Evolutionary conservation across 2,888 invertebrate species (phyloP).

Genomic region (Chamaedrilus cognettii): DNA sequence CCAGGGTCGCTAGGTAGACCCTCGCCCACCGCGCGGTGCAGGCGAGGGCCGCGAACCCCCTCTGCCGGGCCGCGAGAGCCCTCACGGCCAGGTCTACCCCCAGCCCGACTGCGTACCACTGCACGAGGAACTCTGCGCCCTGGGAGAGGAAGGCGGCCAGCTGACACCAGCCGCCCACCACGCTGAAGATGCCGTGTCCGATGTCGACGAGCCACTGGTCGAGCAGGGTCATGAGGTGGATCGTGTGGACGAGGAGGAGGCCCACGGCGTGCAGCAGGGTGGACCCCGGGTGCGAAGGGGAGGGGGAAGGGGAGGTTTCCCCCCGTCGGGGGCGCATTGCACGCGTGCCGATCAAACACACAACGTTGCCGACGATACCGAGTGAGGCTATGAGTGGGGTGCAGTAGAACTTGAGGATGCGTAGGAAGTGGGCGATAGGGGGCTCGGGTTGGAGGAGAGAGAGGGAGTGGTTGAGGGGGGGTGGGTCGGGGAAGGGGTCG

Average conservation of each 20-base stretch:
- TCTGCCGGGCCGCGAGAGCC: background rate
- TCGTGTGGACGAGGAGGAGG: constrained; percentile 1
- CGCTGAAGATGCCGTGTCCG: constrained; percentile 12
- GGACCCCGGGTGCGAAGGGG: no score
- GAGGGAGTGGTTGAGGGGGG: no score
- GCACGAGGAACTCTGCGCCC: background rate
- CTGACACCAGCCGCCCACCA: constrained; percentile 20
- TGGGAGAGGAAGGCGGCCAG: constrained; percentile 5
- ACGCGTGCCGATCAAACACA: background rate
- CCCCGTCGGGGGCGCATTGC: background rate
- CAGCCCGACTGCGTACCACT: constrained; percentile 16
- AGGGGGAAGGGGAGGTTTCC: no score
- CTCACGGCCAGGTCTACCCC: constrained; percentile 8
- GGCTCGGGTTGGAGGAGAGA: no score
- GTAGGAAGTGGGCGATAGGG: constrained; percentile 6
- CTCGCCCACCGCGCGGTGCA: constrained; percentile 8
- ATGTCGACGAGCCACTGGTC: constrained; percentile 8
- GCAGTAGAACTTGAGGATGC: constrained; percentile 14
- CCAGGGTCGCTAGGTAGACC: constrained; percentile 1
- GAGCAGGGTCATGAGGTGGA: constrained; percentile 12
- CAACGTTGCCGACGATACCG: constrained; percentile 6
- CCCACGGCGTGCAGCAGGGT: constrained; percentile 1
- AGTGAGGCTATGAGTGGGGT: constrained; percentile 7
- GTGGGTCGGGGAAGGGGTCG: no score
- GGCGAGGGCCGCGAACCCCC: background rate